Base-by-base conservation (phyloP, 2,797 vertebrate genomes). In the Lepidocolaptes lacrymiger region DNA sequence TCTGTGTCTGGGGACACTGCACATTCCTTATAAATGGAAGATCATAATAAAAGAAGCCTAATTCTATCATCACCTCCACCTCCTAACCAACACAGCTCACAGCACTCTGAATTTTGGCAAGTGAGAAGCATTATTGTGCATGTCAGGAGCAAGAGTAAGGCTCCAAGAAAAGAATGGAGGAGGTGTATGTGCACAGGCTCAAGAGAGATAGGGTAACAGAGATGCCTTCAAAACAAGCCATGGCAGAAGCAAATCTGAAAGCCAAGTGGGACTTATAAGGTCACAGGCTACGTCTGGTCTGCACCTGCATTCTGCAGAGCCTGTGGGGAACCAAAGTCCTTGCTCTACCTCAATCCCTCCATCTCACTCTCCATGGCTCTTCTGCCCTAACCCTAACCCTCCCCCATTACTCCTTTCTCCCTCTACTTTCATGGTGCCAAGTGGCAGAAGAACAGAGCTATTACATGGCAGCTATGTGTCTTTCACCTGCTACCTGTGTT, bases 291-390 rank as follows among this genome's bases (percentile, higher is more conserved):
- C 8, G 26, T 43, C 18, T 44, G 17, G 52, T 49, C 28, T 67
- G 32, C 17, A 72, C 44, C 37, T 80, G 44, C 30, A 37, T 37
- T 27, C 34, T 49, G 32, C 14, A 24, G 41, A 81, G 19, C 34
- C 43, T 68, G 17, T 0, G 1, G 48, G 48, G 30, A 84, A 17
- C 13, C 17, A 12, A 73, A 69, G 32, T 46, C 13, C 7, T 77
- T 67, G 44, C 36, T 73, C 19, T 73, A 28, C 26, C 6, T 80
- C n/a, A 21, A 26, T 28, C 16, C 21, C 12, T 87, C 34, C 32
- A 24, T 56, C 41, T 78, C 48, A 58, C 10, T 16, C 16, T 22
- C 20, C 0, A 0, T 0, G 0, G 23, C 1, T 1, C 26, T 75
- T 32, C 27, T 66, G 22, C n/a, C 52, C 37, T 37, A 37, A 37